phyloP scores from a whole-genome alignment of 2,888 invertebrate species.

The Bellardia pandia region DNA sequence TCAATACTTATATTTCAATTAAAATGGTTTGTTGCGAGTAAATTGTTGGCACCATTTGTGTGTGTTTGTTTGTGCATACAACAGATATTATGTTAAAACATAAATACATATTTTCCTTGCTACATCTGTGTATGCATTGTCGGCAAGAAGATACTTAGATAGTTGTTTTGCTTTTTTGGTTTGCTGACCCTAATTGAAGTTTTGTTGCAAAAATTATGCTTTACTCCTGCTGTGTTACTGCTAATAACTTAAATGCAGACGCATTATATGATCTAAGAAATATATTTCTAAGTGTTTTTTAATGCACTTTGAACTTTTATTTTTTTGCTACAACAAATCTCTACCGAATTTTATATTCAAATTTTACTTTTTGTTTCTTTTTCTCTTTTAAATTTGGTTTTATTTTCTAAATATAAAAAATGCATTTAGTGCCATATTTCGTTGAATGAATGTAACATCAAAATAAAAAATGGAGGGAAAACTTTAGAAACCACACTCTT shows the following conservation, averaged over 20 bases:
- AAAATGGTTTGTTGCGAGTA: background rate
- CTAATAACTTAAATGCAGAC: conserved; percentile 47
- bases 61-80: background rate
- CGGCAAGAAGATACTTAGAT: background rate
- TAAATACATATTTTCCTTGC: background rate
- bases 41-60: conserved; percentile 31
- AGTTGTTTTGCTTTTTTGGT: conserved; percentile 1
- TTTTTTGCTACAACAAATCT: conserved; percentile 1
- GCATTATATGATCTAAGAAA: conserved; percentile 43
- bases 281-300: conserved; percentile 61
- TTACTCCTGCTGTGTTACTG: conserved; percentile 26
- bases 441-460: conserved; percentile 6
- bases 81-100: background rate
- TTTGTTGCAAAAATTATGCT: conserved; percentile 39
- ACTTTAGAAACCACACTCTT: conserved; percentile 48
- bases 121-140: background rate
- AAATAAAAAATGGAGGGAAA: background rate
- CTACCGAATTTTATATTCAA: conserved; percentile 17
- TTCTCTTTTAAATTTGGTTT: background rate
- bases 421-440: conserved; percentile 51
- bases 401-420: conserved; percentile 18
- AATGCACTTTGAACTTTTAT: conserved; percentile 53
- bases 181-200: conserved; percentile 53
- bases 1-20: conserved; percentile 17
- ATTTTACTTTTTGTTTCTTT: conserved; percentile 6